These are phyloP conservation scores for Aeoliscus strigatus DNA, from an alignment of 2,797 vertebrate genomes.

Conservation along the genomic window DNA sequence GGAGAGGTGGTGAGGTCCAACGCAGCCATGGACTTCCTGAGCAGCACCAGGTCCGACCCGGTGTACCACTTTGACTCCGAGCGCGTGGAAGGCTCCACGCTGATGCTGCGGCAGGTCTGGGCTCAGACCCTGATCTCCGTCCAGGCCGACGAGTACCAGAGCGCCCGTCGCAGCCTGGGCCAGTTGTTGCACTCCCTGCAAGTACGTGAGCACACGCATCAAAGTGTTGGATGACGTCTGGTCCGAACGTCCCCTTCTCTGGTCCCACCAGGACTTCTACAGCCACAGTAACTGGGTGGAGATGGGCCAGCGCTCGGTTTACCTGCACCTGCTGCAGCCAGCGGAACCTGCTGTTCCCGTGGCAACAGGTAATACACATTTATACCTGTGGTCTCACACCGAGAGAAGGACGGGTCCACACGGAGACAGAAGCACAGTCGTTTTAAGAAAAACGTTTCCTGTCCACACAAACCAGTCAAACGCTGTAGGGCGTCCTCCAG, in stretches of 20 bases:
- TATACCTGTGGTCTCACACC: neutral
- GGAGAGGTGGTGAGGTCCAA: constrained; percentile 81
- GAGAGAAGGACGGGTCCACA: no score
- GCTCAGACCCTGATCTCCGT: constrained; percentile 67
- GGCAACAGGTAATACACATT: constrained; percentile 69
- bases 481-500: no score
- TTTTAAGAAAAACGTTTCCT: no score
- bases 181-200: constrained; percentile 81
- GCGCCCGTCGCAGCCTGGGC: constrained; percentile 76
- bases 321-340: constrained; percentile 78
- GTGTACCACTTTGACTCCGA: constrained; percentile 86
- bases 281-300: constrained; percentile 92
- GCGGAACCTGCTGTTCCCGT: constrained; percentile 72
- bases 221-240: no score
- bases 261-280: constrained; percentile 81
- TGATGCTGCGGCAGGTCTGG: constrained; percentile 67
- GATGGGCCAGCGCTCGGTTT: constrained; percentile 73
- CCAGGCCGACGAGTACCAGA: constrained; percentile 69
- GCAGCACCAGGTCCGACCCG: constrained; percentile 73
- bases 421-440: no score
- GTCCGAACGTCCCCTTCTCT: neutral
- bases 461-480: no score
- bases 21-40: constrained; percentile 80
- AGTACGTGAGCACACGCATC: no score
- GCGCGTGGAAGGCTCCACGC: constrained; percentile 59